A percentile compares a stretch with the other conserved stretches of the same genome.
Evolutionary conservation across 1,140 invertebrate species (phyloP).

Genomic region (Euura lappo): DNA sequence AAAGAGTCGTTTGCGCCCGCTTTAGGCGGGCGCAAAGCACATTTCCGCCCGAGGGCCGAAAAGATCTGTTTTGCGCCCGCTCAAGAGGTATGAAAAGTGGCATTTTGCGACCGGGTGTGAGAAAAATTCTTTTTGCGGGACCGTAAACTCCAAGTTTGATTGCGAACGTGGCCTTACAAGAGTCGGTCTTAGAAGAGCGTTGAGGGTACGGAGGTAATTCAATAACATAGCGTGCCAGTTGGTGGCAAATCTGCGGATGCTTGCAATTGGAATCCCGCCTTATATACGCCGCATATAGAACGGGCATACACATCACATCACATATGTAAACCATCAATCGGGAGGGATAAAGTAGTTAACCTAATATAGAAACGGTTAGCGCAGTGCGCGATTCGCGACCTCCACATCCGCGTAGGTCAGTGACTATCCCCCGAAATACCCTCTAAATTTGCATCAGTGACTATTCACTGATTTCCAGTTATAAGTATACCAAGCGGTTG

Average conservation of each 20-base stretch:
- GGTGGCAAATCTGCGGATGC: slow-evolving; percentile 58
- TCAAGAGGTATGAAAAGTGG: too few species aligned
- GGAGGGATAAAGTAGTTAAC: slow-evolving; percentile 51
- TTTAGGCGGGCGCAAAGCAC: too few species aligned
- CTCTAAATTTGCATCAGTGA: too few species aligned
- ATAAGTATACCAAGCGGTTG: too few species aligned
- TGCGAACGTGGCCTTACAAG: background rate
- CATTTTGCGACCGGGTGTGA: too few species aligned
- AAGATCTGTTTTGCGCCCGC: too few species aligned
- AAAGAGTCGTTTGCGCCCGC: too few species aligned
- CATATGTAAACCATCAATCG: slow-evolving; percentile 42
- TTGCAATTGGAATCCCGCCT: slow-evolving; percentile 50
- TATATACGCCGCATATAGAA: slow-evolving; percentile 24
- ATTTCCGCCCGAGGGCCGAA: too few species aligned
- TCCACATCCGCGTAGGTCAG: slow-evolving; percentile 55
- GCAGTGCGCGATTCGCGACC: slow-evolving; percentile 52
- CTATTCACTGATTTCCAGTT: too few species aligned
- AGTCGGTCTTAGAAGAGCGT: slow-evolving; percentile 29
- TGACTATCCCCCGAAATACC: slow-evolving; percentile 29
- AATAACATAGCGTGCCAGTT: slow-evolving; percentile 54
- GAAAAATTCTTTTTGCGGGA: background rate
- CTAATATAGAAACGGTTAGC: slow-evolving; percentile 49
- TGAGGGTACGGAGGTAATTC: slow-evolving; percentile 42
- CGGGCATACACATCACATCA: slow-evolving; percentile 29
- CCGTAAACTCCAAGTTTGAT: background rate